Evolutionary conservation across 2,113 vertebrate species (phyloP).

Genomic region (Crotalus tigris): DNA sequence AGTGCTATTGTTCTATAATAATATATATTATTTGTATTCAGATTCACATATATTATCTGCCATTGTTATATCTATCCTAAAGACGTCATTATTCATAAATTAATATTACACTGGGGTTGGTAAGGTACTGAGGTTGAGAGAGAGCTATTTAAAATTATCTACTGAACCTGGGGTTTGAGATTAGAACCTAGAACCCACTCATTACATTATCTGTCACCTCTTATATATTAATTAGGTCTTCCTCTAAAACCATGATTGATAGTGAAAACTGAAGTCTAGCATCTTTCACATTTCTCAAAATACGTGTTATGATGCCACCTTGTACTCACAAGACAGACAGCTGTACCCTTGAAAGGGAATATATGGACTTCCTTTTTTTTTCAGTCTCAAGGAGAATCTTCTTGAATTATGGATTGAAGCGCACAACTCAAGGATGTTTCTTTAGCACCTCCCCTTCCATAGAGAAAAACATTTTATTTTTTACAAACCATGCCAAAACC

Average conservation of each 20-base stretch:
- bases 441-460: neutral
- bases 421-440: neutral
- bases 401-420: neutral
- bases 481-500: neutral
- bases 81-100: neutral
- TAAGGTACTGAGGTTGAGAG: neutral
- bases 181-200: neutral
- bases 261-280: neutral
- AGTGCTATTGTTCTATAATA: constrained; percentile 33
- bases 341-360: neutral
- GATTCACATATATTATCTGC: neutral
- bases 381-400: neutral
- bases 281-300: neutral
- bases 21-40: neutral
- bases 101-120: neutral
- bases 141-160: neutral
- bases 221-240: neutral
- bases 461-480: neutral
- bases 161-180: neutral
- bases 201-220: neutral
- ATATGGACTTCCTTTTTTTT: neutral
- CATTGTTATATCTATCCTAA: neutral
- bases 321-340: neutral
- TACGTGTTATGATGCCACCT: neutral
- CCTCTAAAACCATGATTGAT: neutral